Evolutionary conservation across 2,888 invertebrate genomes (phyloP).

Genomic region (Augochlorella aurata): DNA sequence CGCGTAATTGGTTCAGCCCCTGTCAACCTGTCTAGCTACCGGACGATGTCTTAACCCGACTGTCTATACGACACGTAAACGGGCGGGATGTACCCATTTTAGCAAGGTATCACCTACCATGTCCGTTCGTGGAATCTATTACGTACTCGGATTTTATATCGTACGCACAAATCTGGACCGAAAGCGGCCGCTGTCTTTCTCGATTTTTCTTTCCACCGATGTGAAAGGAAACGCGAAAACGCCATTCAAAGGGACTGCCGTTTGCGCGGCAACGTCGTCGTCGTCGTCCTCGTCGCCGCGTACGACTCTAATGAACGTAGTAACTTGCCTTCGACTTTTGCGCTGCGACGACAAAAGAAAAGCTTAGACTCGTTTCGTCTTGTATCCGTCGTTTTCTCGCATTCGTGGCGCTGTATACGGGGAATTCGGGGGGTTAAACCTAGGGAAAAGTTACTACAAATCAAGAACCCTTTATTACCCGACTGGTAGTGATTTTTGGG

Average conservation of each 20-base stretch:
- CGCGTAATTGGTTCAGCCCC: conserved; percentile 79
- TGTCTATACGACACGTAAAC: conserved; percentile 56
- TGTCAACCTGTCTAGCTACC: conserved; percentile 79
- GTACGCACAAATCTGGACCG: conserved; percentile 43
- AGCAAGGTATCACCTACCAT: conserved; percentile 68
- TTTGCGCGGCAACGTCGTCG: neutral
- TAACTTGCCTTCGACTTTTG: neutral
- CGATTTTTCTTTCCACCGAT: conserved; percentile 14
- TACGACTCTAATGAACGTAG: neutral
- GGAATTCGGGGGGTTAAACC: too few relatives aligned
- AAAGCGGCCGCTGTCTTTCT: conserved; percentile 21
- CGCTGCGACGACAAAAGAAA: neutral
- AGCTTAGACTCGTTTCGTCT: neutral
- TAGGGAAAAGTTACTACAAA: too few relatives aligned
- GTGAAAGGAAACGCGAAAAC: conserved; percentile 41
- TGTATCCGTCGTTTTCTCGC: too few relatives aligned
- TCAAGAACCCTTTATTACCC: too few relatives aligned
- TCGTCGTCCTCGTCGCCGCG: neutral
- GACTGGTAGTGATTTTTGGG: too few relatives aligned
- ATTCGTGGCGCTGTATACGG: too few relatives aligned
- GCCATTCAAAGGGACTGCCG: conserved; percentile 25
- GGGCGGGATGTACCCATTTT: conserved; percentile 68
- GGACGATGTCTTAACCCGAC: conserved; percentile 78
- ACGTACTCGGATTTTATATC: conserved; percentile 49
- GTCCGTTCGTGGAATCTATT: conserved; percentile 68